Percentiles rank a stretch among this genome's conserved stretches.
These are phyloP conservation scores for Larimichthys crocea DNA, from an alignment of 2,113 vertebrate species.

Conservation along the genomic window DNA sequence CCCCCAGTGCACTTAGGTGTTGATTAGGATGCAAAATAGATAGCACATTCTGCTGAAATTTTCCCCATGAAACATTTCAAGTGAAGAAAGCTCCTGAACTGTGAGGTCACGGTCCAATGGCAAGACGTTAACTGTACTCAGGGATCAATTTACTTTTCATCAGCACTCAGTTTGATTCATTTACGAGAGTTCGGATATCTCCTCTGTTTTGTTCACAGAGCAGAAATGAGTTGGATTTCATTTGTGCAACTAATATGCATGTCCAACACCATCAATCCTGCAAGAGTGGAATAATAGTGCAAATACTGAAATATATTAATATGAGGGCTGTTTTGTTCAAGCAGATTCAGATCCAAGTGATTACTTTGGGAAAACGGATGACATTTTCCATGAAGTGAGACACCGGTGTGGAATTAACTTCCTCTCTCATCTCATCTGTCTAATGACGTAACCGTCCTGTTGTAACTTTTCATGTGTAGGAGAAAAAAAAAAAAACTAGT, in stretches of 20 bases:
- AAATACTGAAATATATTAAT: slow-evolving; percentile 28
- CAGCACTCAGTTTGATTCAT: slow-evolving; percentile 29
- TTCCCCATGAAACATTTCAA: background rate
- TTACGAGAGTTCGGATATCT: slow-evolving; percentile 21
- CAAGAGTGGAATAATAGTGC: background rate
- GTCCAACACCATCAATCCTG: slow-evolving; percentile 34
- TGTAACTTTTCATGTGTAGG: slow-evolving; percentile 10
- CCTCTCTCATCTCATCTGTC: slow-evolving; percentile 29
- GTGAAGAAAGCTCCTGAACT: background rate
- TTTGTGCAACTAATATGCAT: slow-evolving; percentile 49
- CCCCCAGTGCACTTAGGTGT: background rate
- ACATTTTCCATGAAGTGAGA: slow-evolving; percentile 40
- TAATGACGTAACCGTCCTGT: slow-evolving; percentile 33
- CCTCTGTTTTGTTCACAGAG: slow-evolving; percentile 23
- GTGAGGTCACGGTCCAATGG: slow-evolving; percentile 9
- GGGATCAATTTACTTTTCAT: slow-evolving; percentile 49
- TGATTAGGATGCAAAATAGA: slow-evolving; percentile 3
- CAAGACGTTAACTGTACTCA: slow-evolving; percentile 15
- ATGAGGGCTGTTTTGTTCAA: slow-evolving; percentile 42
- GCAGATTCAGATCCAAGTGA: slow-evolving; percentile 31
- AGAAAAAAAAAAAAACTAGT: background rate
- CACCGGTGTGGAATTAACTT: slow-evolving; percentile 33
- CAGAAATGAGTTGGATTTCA: slow-evolving; percentile 39
- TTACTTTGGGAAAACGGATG: slow-evolving; percentile 40
- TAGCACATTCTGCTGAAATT: background rate